Conservation (phyloP, 2,797 vertebrate genomes). For the Manis pentadactyla region DNA sequence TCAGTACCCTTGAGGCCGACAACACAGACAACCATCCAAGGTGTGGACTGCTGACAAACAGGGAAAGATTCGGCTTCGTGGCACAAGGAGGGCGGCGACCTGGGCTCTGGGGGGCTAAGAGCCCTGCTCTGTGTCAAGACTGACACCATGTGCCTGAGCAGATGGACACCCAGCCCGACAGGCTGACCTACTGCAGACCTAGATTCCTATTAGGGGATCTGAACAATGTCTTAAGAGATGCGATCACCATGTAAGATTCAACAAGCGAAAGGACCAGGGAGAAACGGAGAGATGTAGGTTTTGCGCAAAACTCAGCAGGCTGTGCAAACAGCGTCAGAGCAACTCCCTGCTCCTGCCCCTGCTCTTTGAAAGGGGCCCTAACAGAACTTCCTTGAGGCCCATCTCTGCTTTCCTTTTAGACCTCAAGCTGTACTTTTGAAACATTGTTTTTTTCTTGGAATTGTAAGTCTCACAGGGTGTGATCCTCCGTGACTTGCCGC, state of each 20-base stretch:
- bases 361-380: not conserved
- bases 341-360: not conserved
- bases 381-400: not conserved
- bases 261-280: not conserved
- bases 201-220: not conserved
- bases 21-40: rapidly evolving
- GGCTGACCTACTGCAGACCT: not conserved
- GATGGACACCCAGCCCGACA: not conserved
- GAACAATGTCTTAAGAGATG: not conserved
- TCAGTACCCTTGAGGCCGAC: not conserved
- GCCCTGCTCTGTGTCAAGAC: not conserved
- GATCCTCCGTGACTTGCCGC: not conserved
- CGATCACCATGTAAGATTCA: not conserved
- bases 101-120: not conserved
- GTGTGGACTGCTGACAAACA: rapidly evolving
- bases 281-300: not conserved
- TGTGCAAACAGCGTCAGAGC: not conserved
- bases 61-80: not conserved
- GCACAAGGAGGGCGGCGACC: not conserved
- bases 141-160: rapidly evolving
- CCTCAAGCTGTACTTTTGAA: not conserved
- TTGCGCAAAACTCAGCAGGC: not conserved
- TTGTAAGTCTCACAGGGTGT: not conserved
- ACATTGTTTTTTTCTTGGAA: not conserved
- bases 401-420: not conserved